Evolutionary conservation across 2,797 vertebrate genomes (phyloP).

Genomic region (Harpagifer antarcticus): DNA sequence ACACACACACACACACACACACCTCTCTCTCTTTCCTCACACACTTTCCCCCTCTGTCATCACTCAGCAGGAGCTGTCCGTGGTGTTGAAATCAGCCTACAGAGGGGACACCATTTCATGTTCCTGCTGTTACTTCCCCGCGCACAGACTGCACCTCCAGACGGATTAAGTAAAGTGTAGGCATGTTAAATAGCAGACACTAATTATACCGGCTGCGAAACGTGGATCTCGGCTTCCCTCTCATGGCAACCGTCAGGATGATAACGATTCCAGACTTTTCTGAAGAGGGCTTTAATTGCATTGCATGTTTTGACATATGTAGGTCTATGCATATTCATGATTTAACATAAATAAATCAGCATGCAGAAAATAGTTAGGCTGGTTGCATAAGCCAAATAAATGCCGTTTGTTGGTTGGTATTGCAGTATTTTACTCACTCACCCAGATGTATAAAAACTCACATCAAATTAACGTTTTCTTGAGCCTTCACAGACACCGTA

Average conservation of each 20-base stretch:
- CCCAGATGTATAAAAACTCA: no score
- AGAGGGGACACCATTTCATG: not conserved
- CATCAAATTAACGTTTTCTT: not conserved
- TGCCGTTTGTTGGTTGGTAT: not conserved
- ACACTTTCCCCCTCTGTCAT: conserved; percentile 10
- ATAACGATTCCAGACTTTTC: conserved; percentile 22
- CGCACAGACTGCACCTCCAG: conserved; percentile 32
- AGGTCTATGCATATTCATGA: not conserved
- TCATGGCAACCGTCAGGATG: conserved; percentile 79
- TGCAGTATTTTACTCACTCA: not conserved
- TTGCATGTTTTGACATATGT: not conserved
- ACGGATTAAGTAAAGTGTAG: conserved; percentile 8
- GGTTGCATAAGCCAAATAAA: not conserved
- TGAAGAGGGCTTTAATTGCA: not conserved
- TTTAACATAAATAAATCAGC: not conserved
- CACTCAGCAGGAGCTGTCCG: conserved; percentile 58
- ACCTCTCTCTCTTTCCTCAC: not conserved
- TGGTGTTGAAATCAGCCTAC: conserved; percentile 61
- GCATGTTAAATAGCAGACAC: conserved; percentile 29
- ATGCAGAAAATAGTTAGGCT: no score
- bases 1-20: not conserved
- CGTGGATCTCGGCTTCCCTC: conserved; percentile 85
- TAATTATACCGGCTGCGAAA: conserved; percentile 54
- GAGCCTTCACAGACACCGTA: not conserved
- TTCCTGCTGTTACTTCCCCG: not conserved